Conservation (phyloP, 2,797 vertebrate species). For the Botia kubotai region DNA sequence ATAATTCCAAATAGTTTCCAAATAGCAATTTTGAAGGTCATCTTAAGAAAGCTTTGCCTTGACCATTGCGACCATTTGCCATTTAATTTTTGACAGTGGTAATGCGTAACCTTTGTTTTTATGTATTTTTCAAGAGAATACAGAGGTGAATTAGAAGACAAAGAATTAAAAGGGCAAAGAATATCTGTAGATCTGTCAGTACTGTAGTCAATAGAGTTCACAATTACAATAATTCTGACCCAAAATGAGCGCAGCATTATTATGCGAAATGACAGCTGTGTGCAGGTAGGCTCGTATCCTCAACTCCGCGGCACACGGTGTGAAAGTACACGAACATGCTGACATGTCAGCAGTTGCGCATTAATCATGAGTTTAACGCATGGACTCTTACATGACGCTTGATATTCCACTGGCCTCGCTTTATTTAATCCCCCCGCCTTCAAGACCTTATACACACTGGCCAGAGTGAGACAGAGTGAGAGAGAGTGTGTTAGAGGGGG, state of each 20-base stretch:
- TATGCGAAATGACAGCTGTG: slow-evolving; percentile 9
- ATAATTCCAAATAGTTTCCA: background rate
- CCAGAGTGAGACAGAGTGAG: slow-evolving; percentile 9
- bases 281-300: background rate
- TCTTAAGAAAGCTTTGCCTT: too few relatives aligned
- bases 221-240: background rate
- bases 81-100: too few relatives aligned
- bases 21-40: background rate
- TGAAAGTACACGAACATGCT: background rate
- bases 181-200: background rate
- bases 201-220: too few relatives aligned
- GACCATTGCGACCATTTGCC: too few relatives aligned
- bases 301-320: background rate
- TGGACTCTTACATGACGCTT: slow-evolving; percentile 1
- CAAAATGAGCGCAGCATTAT: background rate
- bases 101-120: too few relatives aligned
- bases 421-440: background rate
- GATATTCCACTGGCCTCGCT: background rate
- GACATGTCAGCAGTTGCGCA: slow-evolving; percentile 2
- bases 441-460: background rate
- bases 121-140: too few relatives aligned
- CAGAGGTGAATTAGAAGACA: background rate
- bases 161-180: background rate
- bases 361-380: background rate
- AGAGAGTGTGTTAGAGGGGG: slow-evolving; percentile 34